These are phyloP conservation scores for Brachylomia viminalis DNA, from an alignment of 2,888 invertebrate species.

Conservation along the genomic window DNA sequence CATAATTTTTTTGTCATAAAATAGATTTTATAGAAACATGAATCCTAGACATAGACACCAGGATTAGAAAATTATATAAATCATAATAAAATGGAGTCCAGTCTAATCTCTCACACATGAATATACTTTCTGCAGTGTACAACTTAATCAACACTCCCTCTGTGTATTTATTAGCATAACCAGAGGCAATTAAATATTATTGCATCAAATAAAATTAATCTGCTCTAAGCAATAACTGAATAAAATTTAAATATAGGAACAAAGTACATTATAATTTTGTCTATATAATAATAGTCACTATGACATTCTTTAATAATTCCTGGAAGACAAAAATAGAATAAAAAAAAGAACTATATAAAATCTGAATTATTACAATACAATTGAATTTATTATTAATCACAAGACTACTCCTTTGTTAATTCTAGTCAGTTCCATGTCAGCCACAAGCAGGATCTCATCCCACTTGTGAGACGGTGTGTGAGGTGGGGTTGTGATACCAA, in stretches of 20 bases:
- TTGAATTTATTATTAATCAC: constrained; percentile 76
- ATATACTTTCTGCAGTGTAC: constrained; percentile 39
- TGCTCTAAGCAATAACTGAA: constrained; percentile 81
- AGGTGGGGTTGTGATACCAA: constrained; percentile 84
- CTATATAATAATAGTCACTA: constrained; percentile 63
- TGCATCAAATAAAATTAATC: constrained; percentile 69
- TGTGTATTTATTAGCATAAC: constrained; percentile 50
- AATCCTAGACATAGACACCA: constrained; percentile 52
- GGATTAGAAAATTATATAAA: constrained; percentile 56
- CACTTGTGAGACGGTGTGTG: constrained; percentile 89
- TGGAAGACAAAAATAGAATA: constrained; percentile 83
- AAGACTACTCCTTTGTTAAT: constrained; percentile 87
- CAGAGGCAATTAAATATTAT: constrained; percentile 55
- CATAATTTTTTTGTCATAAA: constrained; percentile 63
- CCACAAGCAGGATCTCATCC: constrained; percentile 90
- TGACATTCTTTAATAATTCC: constrained; percentile 72
- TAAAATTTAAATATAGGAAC: constrained; percentile 84
- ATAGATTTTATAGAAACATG: constrained; percentile 47
- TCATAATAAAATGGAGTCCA: constrained; percentile 64
- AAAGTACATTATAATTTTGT: constrained; percentile 73
- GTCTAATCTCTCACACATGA: constrained; percentile 70
- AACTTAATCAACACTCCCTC: constrained; percentile 51
- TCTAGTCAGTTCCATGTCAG: constrained; percentile 90
- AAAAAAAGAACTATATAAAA: constrained; percentile 76
- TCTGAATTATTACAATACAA: constrained; percentile 71